Base-by-base conservation (phyloP, 1,140 invertebrate genomes). In the Theocolax elegans region DNA sequence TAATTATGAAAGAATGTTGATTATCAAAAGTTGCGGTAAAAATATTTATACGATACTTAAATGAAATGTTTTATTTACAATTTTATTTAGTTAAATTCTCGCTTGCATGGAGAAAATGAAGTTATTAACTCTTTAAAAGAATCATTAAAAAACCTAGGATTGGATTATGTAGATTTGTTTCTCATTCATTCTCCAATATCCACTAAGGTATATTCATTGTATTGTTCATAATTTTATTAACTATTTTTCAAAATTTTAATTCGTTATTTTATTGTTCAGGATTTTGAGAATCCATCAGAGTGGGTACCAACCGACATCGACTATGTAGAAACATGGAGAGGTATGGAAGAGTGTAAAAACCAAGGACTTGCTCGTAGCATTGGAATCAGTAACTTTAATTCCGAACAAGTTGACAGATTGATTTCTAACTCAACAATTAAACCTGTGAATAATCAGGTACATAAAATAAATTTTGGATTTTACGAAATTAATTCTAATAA, bases 341-440 rank as follows among this genome's bases (percentile, higher is more conserved):
- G 89, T 31, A 89, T 98, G 89, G 96, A 97, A 85, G 87, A 91
- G 40, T 89, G 92, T 51, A 90, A 92, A 2, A 85, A 89, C 21
- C 84, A 90, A 71, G 94, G 94, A 1, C 86, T 95, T n/a, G 86
- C 89, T 0, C 90, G 87, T 48, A 91, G 92, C 63, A 94, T 98
- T 76, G 97, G 97, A 0, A 67, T 98, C 1, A 97, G 95, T 27
- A 98, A 98, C 82, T 98, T 98, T 79, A 97, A 95, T 81, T 90
- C 88, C 29, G 85, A 89, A 53, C 97, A 98, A 86, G 89, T 97
- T 9, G 87, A 91, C 25, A 86, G 93, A 23, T 76, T 98, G 6
- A 75, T 97, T 3, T 82, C 89, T n/a, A 84, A 83, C 17, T 90
- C 90, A 0, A 89, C 85, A 51, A 90, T 97, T 23, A 91, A 90